Base-by-base conservation (phyloP, 2,888 invertebrate genomes). In the Harpalus rubripes region DNA sequence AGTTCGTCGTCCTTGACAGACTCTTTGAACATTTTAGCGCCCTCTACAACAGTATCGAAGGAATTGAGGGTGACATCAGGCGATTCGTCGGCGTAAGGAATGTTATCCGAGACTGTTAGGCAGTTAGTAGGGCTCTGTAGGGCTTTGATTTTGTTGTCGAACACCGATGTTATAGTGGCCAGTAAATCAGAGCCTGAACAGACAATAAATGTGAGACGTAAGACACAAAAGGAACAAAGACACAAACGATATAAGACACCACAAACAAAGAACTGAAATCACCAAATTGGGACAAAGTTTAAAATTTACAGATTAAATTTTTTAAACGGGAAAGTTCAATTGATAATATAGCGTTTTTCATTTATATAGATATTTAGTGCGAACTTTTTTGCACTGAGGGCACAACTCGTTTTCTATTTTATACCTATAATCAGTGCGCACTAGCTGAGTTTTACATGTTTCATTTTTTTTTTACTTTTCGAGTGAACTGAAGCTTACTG, bases 141-240 rank as follows among this genome's bases (percentile, higher is more conserved):
- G 88, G 95, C 94, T 88, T 95, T 94, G 91, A 96, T 93, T 91
- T 97, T 97, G 90, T 96, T 95, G 91, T 97, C 97, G 91, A 97
- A 95, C 86, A 96, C 95, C 89, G 95, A 96, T 88, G 96, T 97
- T 90, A 97, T 94, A 88, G 94, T 94, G 90, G 96, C 95, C 91
- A 97, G 92, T 88, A 97, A 95, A 92, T 97, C 96, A 90, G 96
- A 94, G 91, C 96, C 97, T 97, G 18, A 72, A 76, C 56, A 83
- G 22, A 18, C n/a, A 32, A 83, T 52, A 8, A 52, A 3, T 52
- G 8, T 52, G 8, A 52, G 44, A 52, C 12, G 44, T 12, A 52
- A 52, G 44, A 52, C 44, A 52, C 44, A 52, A 12, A 6, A 52
- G 44, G 18, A 82, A 76, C 39, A 83, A 18, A 12, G 15, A 83